A percentile compares a stretch with the other conserved stretches of the same genome.
Evolutionary conservation across 2,888 invertebrate species (phyloP).

Genomic region (Cynaeus angustus): DNA sequence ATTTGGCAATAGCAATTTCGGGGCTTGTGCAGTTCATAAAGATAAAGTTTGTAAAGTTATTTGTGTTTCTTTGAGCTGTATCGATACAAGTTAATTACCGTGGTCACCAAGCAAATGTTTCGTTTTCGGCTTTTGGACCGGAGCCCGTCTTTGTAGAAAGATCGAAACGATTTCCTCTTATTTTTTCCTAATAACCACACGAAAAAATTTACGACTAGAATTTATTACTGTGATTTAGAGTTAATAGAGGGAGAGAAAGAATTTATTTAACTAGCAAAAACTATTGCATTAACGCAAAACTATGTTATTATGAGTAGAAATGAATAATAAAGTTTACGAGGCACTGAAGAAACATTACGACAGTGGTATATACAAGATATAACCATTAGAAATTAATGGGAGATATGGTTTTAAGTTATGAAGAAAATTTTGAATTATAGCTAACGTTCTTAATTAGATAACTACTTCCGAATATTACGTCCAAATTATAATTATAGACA

Average conservation of each 20-base stretch:
- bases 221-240: neutral
- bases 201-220: slow-evolving; percentile 1
- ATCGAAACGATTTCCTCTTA: neutral
- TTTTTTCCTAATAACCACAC: neutral
- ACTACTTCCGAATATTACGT: too few relatives aligned
- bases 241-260: neutral
- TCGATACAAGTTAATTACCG: slow-evolving; percentile 13
- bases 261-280: slow-evolving; percentile 6
- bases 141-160: slow-evolving; percentile 1
- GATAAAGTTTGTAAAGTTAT: slow-evolving; percentile 8
- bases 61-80: slow-evolving; percentile 22
- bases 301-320: neutral
- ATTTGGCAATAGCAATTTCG: slow-evolving; percentile 11
- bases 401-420: too few relatives aligned
- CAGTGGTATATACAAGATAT: too few relatives aligned
- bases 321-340: slow-evolving; percentile 3
- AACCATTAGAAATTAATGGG: too few relatives aligned
- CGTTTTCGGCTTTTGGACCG: slow-evolving; percentile 11
- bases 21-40: slow-evolving; percentile 13
- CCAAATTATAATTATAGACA: too few relatives aligned
- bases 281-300: neutral
- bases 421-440: too few relatives aligned
- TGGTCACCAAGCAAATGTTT: slow-evolving; percentile 12
- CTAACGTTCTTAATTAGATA: too few relatives aligned
- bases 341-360: neutral